A percentile compares a stretch with the other conserved stretches of the same genome.
phyloP scores from a whole-genome alignment of 92 coral and sea anemone genomes.

The Umimayanthus kanabou region DNA sequence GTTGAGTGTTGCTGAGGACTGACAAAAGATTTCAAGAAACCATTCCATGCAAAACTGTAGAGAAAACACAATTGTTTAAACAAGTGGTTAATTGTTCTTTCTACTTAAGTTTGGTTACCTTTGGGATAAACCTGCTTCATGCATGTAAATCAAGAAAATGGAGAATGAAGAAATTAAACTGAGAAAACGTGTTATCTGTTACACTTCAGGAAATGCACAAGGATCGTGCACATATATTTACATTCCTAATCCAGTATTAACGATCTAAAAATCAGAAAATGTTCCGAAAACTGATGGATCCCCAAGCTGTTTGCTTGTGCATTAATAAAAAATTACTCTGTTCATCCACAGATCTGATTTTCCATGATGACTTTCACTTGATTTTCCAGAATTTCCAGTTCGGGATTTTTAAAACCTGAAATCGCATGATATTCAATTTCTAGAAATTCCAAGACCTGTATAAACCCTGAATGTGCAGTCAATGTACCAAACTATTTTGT shows the following conservation, averaged over 20 bases:
- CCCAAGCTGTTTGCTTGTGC: no score
- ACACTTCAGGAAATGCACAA: background rate
- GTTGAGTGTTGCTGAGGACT: background rate
- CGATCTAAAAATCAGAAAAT: no score
- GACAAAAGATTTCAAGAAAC: conserved; percentile 5
- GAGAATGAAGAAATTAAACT: background rate
- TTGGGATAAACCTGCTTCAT: background rate
- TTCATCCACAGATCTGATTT: background rate
- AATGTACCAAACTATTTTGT: no score
- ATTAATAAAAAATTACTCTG: background rate
- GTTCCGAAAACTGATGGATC: no score
- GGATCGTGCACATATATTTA: no score
- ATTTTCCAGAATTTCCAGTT: no score
- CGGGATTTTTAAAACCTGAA: no score
- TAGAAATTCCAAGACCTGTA: background rate
- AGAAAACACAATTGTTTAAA: background rate
- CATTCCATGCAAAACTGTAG: conserved; percentile 2
- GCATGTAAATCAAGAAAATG: no score
- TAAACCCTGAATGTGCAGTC: no score
- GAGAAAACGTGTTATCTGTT: background rate
- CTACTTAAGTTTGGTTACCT: background rate
- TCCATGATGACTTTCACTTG: background rate
- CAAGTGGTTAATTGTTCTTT: background rate
- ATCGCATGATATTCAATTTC: no score
- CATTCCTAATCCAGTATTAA: no score